Evolutionary conservation across 2,113 vertebrate genomes (phyloP), one percentile per base, ranked within the genome.

Genomic region (Riparia riparia): DNA sequence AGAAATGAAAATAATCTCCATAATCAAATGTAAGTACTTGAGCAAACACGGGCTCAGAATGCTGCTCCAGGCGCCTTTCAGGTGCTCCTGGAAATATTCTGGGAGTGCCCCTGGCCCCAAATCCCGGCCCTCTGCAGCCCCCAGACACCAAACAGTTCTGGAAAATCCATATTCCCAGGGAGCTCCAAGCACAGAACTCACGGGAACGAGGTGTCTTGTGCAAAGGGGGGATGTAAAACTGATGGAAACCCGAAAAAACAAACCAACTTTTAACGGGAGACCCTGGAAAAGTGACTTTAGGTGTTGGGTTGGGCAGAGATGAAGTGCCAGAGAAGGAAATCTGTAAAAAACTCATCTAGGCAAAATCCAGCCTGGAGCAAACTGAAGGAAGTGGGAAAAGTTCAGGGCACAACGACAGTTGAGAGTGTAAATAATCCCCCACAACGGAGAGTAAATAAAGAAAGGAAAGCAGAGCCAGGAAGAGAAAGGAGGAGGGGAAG

Each of bases 151-250:
- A 32, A 39, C 0, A 15, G 1, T 2, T 15, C 47, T 15, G 22
- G 61, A 56, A 88, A 72, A 86, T 44, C 71, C 49, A 0, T 5
- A 24, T 24, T 17, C 26, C 29, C 49, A 2, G 58, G 25, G 20
- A 80, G 70, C 15, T 5, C 11, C 0, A 0, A 0, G 3, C 0
- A 0, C 44, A 14, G 66, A 68, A 49, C 60, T 65, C 15, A 0
- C 0, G 5, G 84, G 65, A 60, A 47, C 1, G 9, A 41, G 34
- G 7, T 11, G 2, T 1, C 6, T 2, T 0, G 25, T 57, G 44
- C 24, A 14, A 25, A 29, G 14, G 3, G 3, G 4, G 17, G 3
- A 17, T 10, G 32, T 3, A 37, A 70, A 78, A 20, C 14, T 1
- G 39, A 10, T 4, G 4, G 5, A n/a, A 83, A 42, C 19, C 14